Conservation (phyloP, 2,888 invertebrate genomes). For the Deladenus siricidicola region DNA sequence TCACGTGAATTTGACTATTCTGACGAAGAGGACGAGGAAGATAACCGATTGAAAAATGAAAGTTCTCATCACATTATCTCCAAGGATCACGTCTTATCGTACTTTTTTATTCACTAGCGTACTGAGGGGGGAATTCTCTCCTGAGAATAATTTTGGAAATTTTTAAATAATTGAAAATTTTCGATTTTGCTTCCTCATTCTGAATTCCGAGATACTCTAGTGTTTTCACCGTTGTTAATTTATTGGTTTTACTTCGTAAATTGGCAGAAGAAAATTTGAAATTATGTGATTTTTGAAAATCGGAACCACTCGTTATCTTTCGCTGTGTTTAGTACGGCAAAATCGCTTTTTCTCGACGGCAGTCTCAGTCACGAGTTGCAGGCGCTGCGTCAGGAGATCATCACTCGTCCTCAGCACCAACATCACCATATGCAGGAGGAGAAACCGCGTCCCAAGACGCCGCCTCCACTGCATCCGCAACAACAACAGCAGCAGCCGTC, state of each 20-base stretch:
- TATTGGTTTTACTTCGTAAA: too few relatives aligned
- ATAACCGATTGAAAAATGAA: constrained; percentile 6
- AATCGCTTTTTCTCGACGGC: background rate
- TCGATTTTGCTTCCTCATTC: too few relatives aligned
- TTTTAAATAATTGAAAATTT: too few relatives aligned
- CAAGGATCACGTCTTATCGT: constrained; percentile 9
- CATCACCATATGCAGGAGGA: background rate
- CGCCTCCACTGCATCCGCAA: background rate
- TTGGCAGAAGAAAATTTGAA: background rate
- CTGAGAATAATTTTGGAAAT: too few relatives aligned
- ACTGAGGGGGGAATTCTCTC: background rate
- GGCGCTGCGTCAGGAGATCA: background rate
- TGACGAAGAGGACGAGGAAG: constrained; percentile 49
- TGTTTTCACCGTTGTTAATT: too few relatives aligned
- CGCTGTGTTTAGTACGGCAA: constrained; percentile 4
- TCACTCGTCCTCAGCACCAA: background rate
- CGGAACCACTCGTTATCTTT: too few relatives aligned
- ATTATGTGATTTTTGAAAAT: too few relatives aligned
- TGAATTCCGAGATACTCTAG: too few relatives aligned
- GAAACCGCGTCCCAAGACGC: too few relatives aligned
- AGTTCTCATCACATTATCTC: background rate
- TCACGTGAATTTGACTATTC: constrained; percentile 48
- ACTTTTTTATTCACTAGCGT: background rate
- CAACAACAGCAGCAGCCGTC: background rate
- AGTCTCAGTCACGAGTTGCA: background rate